Evolutionary conservation across 2,888 invertebrate genomes (phyloP).

Genomic region (Cotesia congregata): DNA sequence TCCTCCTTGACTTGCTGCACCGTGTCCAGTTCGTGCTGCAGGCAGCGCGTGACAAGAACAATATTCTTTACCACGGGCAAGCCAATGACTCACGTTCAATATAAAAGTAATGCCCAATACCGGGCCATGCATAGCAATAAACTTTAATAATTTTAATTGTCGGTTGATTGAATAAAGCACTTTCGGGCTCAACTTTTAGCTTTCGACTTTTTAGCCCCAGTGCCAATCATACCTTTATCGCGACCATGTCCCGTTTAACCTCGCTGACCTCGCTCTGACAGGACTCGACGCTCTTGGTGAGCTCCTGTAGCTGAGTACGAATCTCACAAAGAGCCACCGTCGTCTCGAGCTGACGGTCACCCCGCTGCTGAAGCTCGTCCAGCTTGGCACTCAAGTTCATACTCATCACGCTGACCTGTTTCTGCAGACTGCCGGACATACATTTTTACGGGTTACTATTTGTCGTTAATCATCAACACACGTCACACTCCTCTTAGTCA

Average conservation of each 20-base stretch:
- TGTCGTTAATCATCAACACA: constrained; percentile 10
- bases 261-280: constrained; percentile 95
- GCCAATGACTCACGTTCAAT: constrained; percentile 22
- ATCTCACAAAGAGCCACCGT: constrained; percentile 95
- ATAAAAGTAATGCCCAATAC: constrained; percentile 31
- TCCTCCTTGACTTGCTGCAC: constrained; percentile 96
- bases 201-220: not conserved
- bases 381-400: constrained; percentile 95
- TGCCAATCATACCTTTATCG: constrained; percentile 77
- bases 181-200: not conserved
- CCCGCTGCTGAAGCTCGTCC: constrained; percentile 90
- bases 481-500: not conserved
- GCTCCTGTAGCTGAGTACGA: constrained; percentile 91
- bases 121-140: constrained; percentile 21
- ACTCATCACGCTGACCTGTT: constrained; percentile 98
- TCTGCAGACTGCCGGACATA: constrained; percentile 84
- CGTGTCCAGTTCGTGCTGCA: constrained; percentile 87
- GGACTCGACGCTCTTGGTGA: constrained; percentile 94
- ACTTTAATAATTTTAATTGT: not conserved
- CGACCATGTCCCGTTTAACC: constrained; percentile 95
- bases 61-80: constrained; percentile 18
- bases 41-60: constrained; percentile 43
- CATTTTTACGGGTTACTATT: constrained; percentile 42
- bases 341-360: constrained; percentile 91
- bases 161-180: not conserved